Percentiles rank a stretch among this genome's conserved stretches.
Evolutionary conservation across 2,888 invertebrate species (phyloP).

Genomic region (Hemaris fuciformis): DNA sequence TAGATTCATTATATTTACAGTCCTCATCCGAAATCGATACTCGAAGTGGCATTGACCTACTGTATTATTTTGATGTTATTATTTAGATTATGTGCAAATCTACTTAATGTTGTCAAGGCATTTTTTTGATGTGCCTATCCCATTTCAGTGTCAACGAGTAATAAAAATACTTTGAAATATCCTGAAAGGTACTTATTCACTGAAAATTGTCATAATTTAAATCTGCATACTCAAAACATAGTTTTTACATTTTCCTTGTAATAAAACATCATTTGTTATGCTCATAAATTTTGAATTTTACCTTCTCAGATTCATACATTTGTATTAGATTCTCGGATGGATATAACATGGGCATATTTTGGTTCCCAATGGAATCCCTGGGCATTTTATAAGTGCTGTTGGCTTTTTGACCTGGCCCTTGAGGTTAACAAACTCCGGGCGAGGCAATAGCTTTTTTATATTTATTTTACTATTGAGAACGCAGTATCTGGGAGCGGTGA

Average conservation of each 20-base stretch:
- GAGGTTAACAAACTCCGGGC: slow-evolving; percentile 38
- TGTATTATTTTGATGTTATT: slow-evolving; percentile 42
- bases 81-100: slow-evolving; percentile 32
- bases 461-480: not conserved
- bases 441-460: not conserved
- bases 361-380: slow-evolving; percentile 34
- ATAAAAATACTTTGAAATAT: not conserved
- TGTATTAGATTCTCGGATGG: slow-evolving; percentile 45
- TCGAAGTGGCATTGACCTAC: slow-evolving; percentile 59
- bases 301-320: slow-evolving; percentile 44
- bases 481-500: not conserved
- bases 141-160: not conserved
- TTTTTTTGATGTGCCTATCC: not conserved
- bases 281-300: slow-evolving; percentile 37
- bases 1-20: slow-evolving; percentile 50
- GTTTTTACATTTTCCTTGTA: slow-evolving; percentile 16
- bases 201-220: no score
- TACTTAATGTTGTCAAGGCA: not conserved
- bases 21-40: slow-evolving; percentile 53
- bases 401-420: slow-evolving; percentile 39
- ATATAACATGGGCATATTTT: slow-evolving; percentile 35
- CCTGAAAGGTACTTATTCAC: no score
- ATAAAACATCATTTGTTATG: slow-evolving; percentile 28
- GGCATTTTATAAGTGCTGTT: slow-evolving; percentile 35
- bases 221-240: no score